These are phyloP conservation scores for Eristalinus sepulchralis DNA, from an alignment of 2,888 invertebrate genomes.

Conservation along the genomic window DNA sequence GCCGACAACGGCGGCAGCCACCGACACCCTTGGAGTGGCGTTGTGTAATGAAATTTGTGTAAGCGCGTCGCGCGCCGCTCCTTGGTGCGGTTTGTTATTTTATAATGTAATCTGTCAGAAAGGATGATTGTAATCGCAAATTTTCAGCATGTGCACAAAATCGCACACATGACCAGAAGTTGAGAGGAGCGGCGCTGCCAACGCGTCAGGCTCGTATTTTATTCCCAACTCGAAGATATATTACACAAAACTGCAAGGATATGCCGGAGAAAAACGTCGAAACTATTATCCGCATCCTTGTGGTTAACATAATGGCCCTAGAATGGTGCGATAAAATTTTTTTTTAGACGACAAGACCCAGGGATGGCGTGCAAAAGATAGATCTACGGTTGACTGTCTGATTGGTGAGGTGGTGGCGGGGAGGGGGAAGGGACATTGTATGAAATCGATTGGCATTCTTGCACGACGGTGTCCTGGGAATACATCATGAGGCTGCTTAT, in stretches of 20 bases:
- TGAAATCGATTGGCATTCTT: background rate
- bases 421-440: background rate
- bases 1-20: background rate
- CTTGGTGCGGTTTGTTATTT: conserved; percentile 46
- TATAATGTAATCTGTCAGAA: conserved; percentile 70
- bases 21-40: background rate
- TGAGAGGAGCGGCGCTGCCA: background rate
- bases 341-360: background rate
- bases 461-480: conserved; percentile 41
- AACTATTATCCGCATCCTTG: conserved; percentile 71
- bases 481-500: conserved; percentile 65
- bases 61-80: background rate
- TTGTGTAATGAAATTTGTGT: conserved; percentile 32
- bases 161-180: background rate
- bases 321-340: conserved; percentile 37
- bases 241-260: conserved; percentile 28
- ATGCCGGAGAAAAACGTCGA: conserved; percentile 33
- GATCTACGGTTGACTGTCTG: conserved; percentile 18
- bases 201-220: conserved; percentile 1
- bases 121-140: conserved; percentile 70
- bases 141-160: conserved; percentile 55
- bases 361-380: conserved; percentile 33
- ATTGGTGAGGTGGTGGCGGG: background rate
- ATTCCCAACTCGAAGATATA: conserved; percentile 56
- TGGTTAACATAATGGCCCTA: conserved; percentile 57